Evolutionary conservation across 2,113 vertebrate genomes (phyloP), one percentile per base, ranked within the genome.

Genomic region (Sebastes schlegelii): DNA sequence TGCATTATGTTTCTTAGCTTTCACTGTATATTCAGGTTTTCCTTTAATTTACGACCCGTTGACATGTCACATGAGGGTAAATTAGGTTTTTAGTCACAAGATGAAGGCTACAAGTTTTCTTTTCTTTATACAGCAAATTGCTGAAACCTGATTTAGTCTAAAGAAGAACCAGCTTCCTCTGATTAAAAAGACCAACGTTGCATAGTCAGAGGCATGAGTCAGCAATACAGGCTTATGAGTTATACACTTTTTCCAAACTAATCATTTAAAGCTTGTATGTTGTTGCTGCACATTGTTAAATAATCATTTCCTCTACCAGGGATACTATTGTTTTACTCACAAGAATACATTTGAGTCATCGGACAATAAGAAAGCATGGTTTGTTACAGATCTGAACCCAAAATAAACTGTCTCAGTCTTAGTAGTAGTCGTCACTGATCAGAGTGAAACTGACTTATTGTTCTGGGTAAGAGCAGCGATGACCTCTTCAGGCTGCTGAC

Each of bases 1-100:
- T n/a, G 51, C 23, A 74, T n/a, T 40, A 5, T n/a, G 23, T 34
- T 51, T 46, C n/a, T 46, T 16, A 8, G 16, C 65, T 16, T 16
- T 14, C 19, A 1, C 10, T 21, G 16, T 42, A 11, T 48, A 11
- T 16, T 63, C 6, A 48, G 21, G 11, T 45, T 79, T 43, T 42
- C 5, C 21, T 60, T 45, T 46, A 67, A 67, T 54, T 67, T 48
- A 26, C 7, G 8, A 57, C 42, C 26, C 5, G 7, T 19, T 3
- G 17, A 26, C n/a, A 45, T 64, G 17, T 80, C 66, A 76, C 73
- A 62, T 60, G 82, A 70, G 23, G 21, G 11, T 23, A 74, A 72
- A 79, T 55, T 54, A 43, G 13, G 46, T 75, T 79, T 66, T 4
- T 34, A 19, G 64, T 84, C 78, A 81, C 1, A 13, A 75, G 65